Evolutionary conservation across 2,888 invertebrate genomes (phyloP).

Genomic region (Pterostichus niger): DNA sequence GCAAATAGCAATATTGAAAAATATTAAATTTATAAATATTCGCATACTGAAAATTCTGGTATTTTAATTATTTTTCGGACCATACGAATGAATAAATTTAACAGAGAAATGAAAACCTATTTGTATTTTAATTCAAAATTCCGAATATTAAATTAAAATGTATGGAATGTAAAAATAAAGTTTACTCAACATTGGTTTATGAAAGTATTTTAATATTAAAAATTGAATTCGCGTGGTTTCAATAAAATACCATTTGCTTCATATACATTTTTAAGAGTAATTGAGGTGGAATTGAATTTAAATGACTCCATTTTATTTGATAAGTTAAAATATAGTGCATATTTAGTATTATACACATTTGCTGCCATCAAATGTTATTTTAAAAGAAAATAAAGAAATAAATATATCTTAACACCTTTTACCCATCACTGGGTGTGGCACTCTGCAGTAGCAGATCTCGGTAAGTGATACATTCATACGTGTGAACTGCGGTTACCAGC

Average conservation of each 20-base stretch:
- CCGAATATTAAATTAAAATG: slow-evolving; percentile 31
- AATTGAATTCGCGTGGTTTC: slow-evolving; percentile 33
- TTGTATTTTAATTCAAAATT: slow-evolving; percentile 37
- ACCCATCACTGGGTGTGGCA: too few relatives aligned
- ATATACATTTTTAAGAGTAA: neutral
- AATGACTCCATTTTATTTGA: too few relatives aligned
- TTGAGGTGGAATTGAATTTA: too few relatives aligned
- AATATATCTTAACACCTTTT: too few relatives aligned
- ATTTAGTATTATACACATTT: too few relatives aligned
- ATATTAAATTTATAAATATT: slow-evolving; percentile 13
- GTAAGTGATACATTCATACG: too few relatives aligned
- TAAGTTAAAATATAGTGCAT: too few relatives aligned
- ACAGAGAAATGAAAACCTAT: slow-evolving; percentile 25
- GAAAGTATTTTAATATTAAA: slow-evolving; percentile 46
- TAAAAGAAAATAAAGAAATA: too few relatives aligned
- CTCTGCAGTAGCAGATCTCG: too few relatives aligned
- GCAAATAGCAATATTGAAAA: neutral
- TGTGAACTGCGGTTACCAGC: too few relatives aligned
- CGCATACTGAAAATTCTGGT: neutral
- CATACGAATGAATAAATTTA: slow-evolving; percentile 31
- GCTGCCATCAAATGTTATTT: too few relatives aligned
- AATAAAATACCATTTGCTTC: slow-evolving; percentile 11
- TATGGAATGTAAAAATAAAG: slow-evolving; percentile 39
- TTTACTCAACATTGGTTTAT: slow-evolving; percentile 39
- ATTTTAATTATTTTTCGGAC: slow-evolving; percentile 38